A percentile compares a stretch with the other conserved stretches of the same genome.
Conservation (phyloP, 2,113 vertebrate species). For the Cathartes aura region DNA sequence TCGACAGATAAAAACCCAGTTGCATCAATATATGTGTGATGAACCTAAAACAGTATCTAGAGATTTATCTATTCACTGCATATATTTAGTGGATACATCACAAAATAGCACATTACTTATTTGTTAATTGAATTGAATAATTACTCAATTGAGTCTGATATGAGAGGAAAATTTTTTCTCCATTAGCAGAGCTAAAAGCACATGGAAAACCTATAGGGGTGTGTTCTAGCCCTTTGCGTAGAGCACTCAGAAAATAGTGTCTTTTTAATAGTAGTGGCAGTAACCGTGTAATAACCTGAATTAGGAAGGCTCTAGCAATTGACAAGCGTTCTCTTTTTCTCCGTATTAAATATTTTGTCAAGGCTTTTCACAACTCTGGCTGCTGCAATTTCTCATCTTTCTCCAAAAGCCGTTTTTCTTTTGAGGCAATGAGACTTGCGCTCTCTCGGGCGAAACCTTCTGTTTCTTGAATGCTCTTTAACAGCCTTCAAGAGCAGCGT, state of each 20-base stretch:
- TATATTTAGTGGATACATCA: not conserved
- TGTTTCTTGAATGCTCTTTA: not conserved
- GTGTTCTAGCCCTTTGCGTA: not conserved
- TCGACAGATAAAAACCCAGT: not conserved
- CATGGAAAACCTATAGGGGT: conserved; percentile 4
- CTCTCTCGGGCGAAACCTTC: not conserved
- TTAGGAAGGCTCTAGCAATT: not conserved
- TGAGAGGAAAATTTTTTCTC: not conserved
- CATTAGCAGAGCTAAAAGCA: conserved; percentile 20
- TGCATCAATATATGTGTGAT: not conserved
- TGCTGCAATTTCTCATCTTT: not conserved
- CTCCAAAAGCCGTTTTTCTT: not conserved
- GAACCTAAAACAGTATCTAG: not conserved
- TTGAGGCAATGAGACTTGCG: not conserved
- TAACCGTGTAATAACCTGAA: conserved; percentile 24
- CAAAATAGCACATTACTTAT: conserved; percentile 6
- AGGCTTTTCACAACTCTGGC: conserved; percentile 25
- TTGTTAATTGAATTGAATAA: conserved; percentile 36
- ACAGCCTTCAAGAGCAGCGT: accelerated
- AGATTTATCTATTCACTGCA: not conserved
- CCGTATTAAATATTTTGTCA: conserved; percentile 13
- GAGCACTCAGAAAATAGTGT: not conserved
- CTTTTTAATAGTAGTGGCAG: conserved; percentile 25
- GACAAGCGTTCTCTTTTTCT: not conserved
- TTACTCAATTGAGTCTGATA: not conserved